Evolutionary conservation across 2,888 invertebrate species (phyloP), one percentile per base, ranked within the genome.

Genomic region (Muschampia plurimacula): DNA sequence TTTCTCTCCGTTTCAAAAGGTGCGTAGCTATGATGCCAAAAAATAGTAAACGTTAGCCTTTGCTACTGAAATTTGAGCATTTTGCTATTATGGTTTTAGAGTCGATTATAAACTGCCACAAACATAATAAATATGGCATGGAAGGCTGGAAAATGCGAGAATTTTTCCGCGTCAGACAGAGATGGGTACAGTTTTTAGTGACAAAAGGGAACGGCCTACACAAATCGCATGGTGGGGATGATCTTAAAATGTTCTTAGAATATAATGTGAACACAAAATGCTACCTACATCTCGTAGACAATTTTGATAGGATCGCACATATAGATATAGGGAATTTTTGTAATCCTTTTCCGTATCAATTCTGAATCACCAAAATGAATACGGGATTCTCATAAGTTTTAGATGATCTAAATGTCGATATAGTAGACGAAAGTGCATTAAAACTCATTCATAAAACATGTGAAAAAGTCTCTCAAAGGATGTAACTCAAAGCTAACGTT

Each of bases 151-250:
- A 91, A 89, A 87, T 85, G 87, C 74, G 85, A 75, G 82, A 89
- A 86, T 92, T 93, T 93, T 93, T 92, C 87, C 86, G 79, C 82
- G 93, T 79, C 81, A 81, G 90, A 94, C 83, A 89, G 92, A 87
- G 93, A 94, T 81, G 78, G 87, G 83, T 91, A 91, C 82, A 88
- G 89, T 86, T 92, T 91, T 90, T 88, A 89, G 78, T 84, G 87
- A 89, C 88, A 88, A 90, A 79, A 90, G 90, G 93, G 93, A 84
- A 90, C 93, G 85, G 93, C 93, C 93, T 94, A 93, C 92, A 83
- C 79, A 85, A 84, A 83, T 74, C 75, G 75, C 78, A 79, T 86
- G 87, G 93, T 82, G 93, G 93, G 93, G 93, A 90, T 89, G 88
- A 91, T 93, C 93, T 93, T 91, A 90, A 90, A 89, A 88, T 87